Base-by-base conservation (phyloP, 2,797 vertebrate genomes). In the Alcedo atthis region DNA sequence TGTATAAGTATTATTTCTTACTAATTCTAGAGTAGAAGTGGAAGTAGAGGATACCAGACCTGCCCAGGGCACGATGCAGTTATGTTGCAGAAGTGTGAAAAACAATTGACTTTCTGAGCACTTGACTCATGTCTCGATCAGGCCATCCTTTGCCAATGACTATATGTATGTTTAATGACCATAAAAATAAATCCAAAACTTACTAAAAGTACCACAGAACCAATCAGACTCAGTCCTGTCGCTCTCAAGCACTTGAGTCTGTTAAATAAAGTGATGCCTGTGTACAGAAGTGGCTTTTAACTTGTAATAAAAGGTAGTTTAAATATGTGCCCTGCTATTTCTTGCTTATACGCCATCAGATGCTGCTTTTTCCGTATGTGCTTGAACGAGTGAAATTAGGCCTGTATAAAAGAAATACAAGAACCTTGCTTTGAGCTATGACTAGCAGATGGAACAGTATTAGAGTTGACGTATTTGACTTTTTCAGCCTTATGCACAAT, bases 51-150 rank as follows among this genome's bases (percentile, higher is more conserved):
- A 16, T 87, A 68, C 79, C 26, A 37, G 63, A 51, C 40, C 37
- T 78, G 48, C 58, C 26, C 2, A 20, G 46, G 73, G 73, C 33
- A 15, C 10, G 62, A 12, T 26, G 35, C 42, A 57, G 48, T 66
- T 76, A 2, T 3, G 22, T 37, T 3, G 8, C 48, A 14, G 57
- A 77, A 15, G 28, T 86, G 9, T 35, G 78, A 85, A 89, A 54
- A 16, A 5, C 19, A 61, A 0, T 37, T 37, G 3, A 2, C 0
- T 3, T 30, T 61, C 64, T 2, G 7, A 26, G 26, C 5, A 54
- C 37, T 80, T 8, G 32, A 73, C 40, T 71, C 10, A 10, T 37
- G 9, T 48, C 76, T 87, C 64, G 30, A 1, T 58, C 68, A 16
- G 58, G 15, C 6, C 1, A 32, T 48, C 40, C n/a, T 88, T 76